These are phyloP conservation scores for Podarcis cretensis DNA, from an alignment of 2,113 vertebrate species.

Conservation along the genomic window DNA sequence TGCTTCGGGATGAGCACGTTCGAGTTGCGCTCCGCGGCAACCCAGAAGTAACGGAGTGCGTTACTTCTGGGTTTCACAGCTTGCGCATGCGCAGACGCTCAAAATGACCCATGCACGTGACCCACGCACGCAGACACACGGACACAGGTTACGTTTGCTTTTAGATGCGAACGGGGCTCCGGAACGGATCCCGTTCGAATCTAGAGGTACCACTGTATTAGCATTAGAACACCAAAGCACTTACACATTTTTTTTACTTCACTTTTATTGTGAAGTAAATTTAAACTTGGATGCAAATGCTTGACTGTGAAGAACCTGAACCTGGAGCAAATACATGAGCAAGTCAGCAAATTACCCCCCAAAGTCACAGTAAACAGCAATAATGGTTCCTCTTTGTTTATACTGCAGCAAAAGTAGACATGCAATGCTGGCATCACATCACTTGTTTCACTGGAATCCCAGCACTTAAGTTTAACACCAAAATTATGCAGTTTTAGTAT, in stretches of 20 bases:
- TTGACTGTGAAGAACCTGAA: background rate
- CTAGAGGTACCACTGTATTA: too few relatives aligned
- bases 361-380: background rate
- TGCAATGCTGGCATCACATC: background rate
- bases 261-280: background rate
- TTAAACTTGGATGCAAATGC: background rate
- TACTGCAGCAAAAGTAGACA: rapidly evolving
- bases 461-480: background rate
- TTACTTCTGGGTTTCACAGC: too few relatives aligned
- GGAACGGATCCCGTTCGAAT: too few relatives aligned
- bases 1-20: too few relatives aligned
- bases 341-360: background rate
- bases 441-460: background rate
- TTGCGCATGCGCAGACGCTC: too few relatives aligned
- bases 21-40: too few relatives aligned
- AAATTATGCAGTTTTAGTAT: background rate
- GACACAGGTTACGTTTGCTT: too few relatives aligned
- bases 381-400: background rate
- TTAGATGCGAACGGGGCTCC: too few relatives aligned
- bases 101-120: too few relatives aligned
- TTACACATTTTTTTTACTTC: background rate
- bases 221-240: background rate
- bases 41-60: too few relatives aligned
- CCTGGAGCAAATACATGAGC: background rate
- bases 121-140: too few relatives aligned